Conservation (phyloP, 2,888 invertebrate species). For the Autographa gamma region DNA sequence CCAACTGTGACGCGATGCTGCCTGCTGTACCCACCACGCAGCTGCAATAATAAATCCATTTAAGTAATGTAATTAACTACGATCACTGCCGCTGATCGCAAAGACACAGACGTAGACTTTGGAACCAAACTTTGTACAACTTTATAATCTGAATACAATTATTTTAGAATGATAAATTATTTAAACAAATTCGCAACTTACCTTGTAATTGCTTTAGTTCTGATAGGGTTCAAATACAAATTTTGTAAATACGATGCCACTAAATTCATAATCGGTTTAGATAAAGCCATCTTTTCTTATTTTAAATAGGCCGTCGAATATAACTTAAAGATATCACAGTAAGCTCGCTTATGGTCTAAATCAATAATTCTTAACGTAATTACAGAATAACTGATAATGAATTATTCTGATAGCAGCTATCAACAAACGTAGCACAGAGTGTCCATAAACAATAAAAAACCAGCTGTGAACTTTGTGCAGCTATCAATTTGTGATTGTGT, state of each 20-base stretch:
- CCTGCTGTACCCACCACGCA: slow-evolving; percentile 92
- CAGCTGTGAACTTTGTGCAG: not conserved
- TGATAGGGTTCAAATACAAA: slow-evolving; percentile 92
- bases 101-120: slow-evolving; percentile 47
- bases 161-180: slow-evolving; percentile 9
- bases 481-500: too few relatives aligned
- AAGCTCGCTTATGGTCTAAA: slow-evolving; percentile 34
- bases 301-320: slow-evolving; percentile 12
- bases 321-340: slow-evolving; percentile 40
- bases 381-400: slow-evolving; percentile 47
- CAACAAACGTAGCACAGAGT: slow-evolving; percentile 36
- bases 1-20: slow-evolving; percentile 92
- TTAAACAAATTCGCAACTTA: slow-evolving; percentile 72
- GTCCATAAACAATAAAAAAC: not conserved
- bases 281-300: slow-evolving; percentile 88
- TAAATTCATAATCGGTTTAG: slow-evolving; percentile 92
- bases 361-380: slow-evolving; percentile 43
- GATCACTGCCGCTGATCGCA: slow-evolving; percentile 5
- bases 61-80: not conserved
- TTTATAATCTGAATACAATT: slow-evolving; percentile 18
- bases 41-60: slow-evolving; percentile 81
- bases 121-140: slow-evolving; percentile 40
- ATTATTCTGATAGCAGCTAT: slow-evolving; percentile 49
- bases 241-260: slow-evolving; percentile 92
- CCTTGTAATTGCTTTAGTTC: slow-evolving; percentile 94